phyloP scores from a whole-genome alignment of 1,140 invertebrate species.

The Anthonomus grandis region DNA sequence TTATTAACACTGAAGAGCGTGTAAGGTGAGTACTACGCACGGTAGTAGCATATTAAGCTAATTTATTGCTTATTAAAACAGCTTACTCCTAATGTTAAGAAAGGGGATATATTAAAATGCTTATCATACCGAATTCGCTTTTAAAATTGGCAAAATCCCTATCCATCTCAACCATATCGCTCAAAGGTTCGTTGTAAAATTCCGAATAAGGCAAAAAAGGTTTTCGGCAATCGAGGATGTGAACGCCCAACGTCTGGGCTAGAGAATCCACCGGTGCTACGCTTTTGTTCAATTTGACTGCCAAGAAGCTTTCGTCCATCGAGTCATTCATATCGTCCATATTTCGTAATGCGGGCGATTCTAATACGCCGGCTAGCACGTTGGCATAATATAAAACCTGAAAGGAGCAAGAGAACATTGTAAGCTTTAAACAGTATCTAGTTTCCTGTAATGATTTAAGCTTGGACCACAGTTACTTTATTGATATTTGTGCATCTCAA shows the following conservation, averaged over 20 bases:
- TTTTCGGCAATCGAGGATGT: slow-evolving; percentile 74
- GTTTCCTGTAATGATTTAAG: not conserved
- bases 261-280: slow-evolving; percentile 36
- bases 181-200: slow-evolving; percentile 91
- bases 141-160: slow-evolving; percentile 89
- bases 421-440: no score
- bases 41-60: no score
- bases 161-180: slow-evolving; percentile 89
- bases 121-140: slow-evolving; percentile 53
- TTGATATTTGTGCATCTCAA: no score
- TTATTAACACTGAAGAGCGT: no score
- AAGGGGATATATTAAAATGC: not conserved
- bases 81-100: no score
- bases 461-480: not conserved
- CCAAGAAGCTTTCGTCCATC: slow-evolving; percentile 37
- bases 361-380: slow-evolving; percentile 77
- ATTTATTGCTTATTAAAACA: no score
- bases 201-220: slow-evolving; percentile 82
- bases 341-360: slow-evolving; percentile 59
- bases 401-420: slow-evolving; percentile 32
- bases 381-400: slow-evolving; percentile 88
- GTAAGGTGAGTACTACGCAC: no score
- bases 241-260: slow-evolving; percentile 63
- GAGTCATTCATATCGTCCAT: slow-evolving; percentile 52
- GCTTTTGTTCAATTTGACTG: slow-evolving; percentile 35